Conservation (phyloP, 2,797 vertebrate species). For the Epinephelus awoara region DNA sequence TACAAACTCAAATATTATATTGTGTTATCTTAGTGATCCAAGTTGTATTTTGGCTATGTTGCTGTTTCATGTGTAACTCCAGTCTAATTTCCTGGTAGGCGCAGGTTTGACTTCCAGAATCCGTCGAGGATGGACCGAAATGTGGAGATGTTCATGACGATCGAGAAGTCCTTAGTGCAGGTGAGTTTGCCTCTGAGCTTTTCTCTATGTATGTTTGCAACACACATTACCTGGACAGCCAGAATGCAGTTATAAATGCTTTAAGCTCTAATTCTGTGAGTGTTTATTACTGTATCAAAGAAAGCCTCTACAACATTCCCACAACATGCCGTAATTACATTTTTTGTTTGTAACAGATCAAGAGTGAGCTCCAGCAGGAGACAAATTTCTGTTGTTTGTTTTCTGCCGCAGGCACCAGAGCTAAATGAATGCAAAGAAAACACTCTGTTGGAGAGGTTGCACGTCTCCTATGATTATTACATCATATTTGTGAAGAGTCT, state of each 20-base stretch:
- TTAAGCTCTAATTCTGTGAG: not conserved
- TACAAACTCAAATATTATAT: not conserved
- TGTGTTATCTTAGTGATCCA: not conserved
- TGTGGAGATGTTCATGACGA: constrained; percentile 99
- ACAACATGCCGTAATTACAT: not conserved
- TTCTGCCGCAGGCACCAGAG: not conserved
- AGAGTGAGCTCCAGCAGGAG: not conserved
- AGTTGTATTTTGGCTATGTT: constrained; percentile 48
- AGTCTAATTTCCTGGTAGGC: constrained; percentile 89
- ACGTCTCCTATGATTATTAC: constrained; percentile 8
- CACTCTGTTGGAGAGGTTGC: not conserved
- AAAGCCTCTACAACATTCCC: not conserved
- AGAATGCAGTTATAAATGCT: not conserved
- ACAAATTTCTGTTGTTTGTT: not conserved
- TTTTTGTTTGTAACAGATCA: not conserved
- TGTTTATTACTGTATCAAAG: not conserved
- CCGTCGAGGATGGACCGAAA: constrained; percentile 98
- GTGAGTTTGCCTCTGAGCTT: constrained; percentile 73
- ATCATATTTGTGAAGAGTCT: constrained; percentile 11
- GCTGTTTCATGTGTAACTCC: constrained; percentile 81
- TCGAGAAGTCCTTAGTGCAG: constrained; percentile 97
- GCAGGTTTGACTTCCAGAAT: constrained; percentile 99
- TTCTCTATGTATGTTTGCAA: not conserved
- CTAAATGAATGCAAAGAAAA: constrained; percentile 5
- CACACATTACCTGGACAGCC: not conserved